These are phyloP conservation scores for Ovis canadensis DNA, from an alignment of 2,113 vertebrate genomes.

Conservation along the genomic window DNA sequence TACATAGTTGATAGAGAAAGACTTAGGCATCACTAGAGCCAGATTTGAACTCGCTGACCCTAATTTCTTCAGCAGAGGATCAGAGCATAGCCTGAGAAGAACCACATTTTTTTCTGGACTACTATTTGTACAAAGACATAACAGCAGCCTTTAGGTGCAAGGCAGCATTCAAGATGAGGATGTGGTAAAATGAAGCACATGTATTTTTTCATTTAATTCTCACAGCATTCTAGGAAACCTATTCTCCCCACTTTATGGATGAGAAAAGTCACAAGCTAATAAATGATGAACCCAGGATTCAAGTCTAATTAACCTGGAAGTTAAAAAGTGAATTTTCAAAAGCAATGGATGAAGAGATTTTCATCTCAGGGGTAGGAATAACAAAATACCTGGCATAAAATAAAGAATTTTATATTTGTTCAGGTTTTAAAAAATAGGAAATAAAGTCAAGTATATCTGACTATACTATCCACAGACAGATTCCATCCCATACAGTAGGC, in stretches of 20 bases:
- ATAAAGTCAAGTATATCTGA: neutral
- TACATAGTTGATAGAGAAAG: neutral
- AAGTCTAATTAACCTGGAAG: neutral
- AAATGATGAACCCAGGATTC: neutral
- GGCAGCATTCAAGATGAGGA: neutral
- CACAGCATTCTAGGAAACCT: neutral
- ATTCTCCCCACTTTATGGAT: neutral
- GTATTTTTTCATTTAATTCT: neutral
- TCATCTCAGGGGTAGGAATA: neutral
- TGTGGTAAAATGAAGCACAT: neutral
- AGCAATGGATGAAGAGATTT: neutral
- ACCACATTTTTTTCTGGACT: neutral
- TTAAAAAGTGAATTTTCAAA: constrained; percentile 26
- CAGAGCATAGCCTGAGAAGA: neutral
- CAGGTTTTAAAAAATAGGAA: neutral
- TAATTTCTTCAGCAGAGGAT: neutral
- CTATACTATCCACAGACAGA: neutral
- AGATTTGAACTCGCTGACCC: neutral
- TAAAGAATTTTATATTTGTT: neutral
- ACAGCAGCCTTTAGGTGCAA: neutral
- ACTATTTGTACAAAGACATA: neutral
- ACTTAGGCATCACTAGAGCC: neutral
- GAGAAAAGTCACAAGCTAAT: neutral
- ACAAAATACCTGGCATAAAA: neutral
- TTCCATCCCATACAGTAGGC: neutral